Conservation (phyloP, 35 echinoderm and acorn worm species). For the Anneissia japonica region DNA sequence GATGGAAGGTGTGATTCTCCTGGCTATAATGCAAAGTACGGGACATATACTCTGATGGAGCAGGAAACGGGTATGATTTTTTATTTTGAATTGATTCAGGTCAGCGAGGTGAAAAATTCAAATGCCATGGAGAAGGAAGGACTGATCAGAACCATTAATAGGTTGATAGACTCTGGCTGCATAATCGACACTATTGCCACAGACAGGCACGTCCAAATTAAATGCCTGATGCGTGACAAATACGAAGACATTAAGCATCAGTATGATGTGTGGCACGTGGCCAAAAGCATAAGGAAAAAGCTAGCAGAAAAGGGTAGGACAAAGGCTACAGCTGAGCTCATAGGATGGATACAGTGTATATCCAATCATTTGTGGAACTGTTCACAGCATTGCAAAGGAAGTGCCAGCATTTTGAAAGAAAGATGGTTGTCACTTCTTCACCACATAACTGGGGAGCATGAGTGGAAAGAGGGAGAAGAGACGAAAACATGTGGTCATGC, state of each 20-base stretch:
- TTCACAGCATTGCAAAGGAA: not conserved
- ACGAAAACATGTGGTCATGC: not conserved
- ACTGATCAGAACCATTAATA: not conserved
- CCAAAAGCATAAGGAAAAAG: slow-evolving; percentile 13
- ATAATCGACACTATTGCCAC: slow-evolving; percentile 6
- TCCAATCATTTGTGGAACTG: slow-evolving; percentile 42
- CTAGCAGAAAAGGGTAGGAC: not conserved
- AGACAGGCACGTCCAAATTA: slow-evolving; percentile 39
- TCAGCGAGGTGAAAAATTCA: slow-evolving; percentile 22
- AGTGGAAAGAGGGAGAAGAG: not conserved
- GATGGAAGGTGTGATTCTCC: slow-evolving; percentile 48
- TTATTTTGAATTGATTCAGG: slow-evolving; percentile 16
- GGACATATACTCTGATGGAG: slow-evolving; percentile 44
- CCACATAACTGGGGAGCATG: not conserved
- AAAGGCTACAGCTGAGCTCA: slow-evolving; percentile 7
- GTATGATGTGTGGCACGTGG: slow-evolving; percentile 41
- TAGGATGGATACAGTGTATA: slow-evolving; percentile 8
- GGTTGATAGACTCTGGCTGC: not conserved
- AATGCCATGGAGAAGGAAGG: slow-evolving; percentile 46
- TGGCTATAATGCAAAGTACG: slow-evolving; percentile 46
- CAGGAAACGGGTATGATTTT: slow-evolving; percentile 14
- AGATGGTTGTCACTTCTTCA: not conserved
- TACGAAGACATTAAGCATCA: slow-evolving; percentile 33
- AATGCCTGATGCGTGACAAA: slow-evolving; percentile 5
- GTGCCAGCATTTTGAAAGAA: not conserved